phyloP scores from a whole-genome alignment of 2,888 invertebrate genomes.

The Nomada ruficornis region DNA sequence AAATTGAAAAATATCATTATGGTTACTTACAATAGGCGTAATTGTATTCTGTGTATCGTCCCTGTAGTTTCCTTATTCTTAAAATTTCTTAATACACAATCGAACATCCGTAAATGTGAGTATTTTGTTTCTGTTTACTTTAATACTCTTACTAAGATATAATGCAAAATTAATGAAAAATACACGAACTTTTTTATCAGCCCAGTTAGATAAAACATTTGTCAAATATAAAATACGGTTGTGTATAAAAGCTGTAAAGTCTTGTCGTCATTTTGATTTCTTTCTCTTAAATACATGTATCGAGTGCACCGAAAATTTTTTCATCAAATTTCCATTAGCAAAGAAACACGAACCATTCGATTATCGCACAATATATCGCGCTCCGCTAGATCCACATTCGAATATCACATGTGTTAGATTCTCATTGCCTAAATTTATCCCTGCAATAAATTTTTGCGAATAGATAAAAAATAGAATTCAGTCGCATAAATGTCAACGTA shows the following conservation, averaged over 20 bases:
- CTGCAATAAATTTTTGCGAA: background rate
- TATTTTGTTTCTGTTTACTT: background rate
- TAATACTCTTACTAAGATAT: background rate
- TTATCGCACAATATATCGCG: background rate
- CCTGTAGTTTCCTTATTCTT: constrained; percentile 4
- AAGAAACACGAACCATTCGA: constrained; percentile 1
- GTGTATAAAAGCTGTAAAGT: background rate
- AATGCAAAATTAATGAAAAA: constrained; percentile 6
- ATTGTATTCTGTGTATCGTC: background rate
- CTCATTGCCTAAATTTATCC: constrained; percentile 5
- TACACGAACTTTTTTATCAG: background rate
- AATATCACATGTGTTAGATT: background rate
- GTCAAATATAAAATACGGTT: background rate
- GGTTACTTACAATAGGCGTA: constrained; percentile 17
- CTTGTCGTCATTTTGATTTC: background rate
- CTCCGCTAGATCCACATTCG: background rate
- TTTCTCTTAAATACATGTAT: background rate
- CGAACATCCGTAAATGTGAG: background rate
- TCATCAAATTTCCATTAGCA: background rate
- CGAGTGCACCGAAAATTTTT: constrained; percentile 18
- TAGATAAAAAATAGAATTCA: background rate
- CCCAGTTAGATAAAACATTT: background rate
- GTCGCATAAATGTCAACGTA: constrained; percentile 36
- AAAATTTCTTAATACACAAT: background rate
- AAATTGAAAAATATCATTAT: background rate